These are phyloP conservation scores for Eupithecia centaureata DNA, from an alignment of 2,888 invertebrate genomes.

Conservation along the genomic window DNA sequence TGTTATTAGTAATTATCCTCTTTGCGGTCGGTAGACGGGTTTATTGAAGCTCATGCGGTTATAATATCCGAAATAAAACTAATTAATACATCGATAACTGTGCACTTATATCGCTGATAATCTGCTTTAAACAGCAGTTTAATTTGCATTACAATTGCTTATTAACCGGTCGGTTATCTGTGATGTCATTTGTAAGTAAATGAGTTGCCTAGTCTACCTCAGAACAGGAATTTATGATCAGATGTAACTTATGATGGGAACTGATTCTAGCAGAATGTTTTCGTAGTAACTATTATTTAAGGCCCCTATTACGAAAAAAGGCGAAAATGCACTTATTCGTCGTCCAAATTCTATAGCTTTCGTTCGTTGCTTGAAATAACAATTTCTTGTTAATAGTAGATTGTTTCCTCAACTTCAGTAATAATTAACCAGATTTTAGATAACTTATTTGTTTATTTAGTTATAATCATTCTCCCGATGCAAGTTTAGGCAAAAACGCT, in stretches of 20 bases:
- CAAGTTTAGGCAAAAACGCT: no score
- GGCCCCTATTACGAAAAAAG: no score
- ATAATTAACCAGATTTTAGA: no score
- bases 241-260: neutral
- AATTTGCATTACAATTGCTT: constrained; percentile 33
- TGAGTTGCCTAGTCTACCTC: neutral
- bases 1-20: neutral
- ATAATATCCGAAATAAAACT: constrained; percentile 12
- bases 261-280: neutral
- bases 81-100: constrained; percentile 18
- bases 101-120: constrained; percentile 27
- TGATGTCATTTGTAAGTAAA: constrained; percentile 11
- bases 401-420: no score
- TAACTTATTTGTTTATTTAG: no score
- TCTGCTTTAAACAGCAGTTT: constrained; percentile 21
- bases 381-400: no score
- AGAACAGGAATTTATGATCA: neutral
- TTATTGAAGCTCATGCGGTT: neutral
- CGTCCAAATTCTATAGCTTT: no score
- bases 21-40: no score
- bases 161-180: constrained; percentile 18
- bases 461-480: no score
- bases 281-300: neutral
- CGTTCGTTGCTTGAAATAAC: no score
- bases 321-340: no score